phyloP scores from a whole-genome alignment of 37 sponge, comb jelly and placozoan genomes.

The Agelas oroides region DNA sequence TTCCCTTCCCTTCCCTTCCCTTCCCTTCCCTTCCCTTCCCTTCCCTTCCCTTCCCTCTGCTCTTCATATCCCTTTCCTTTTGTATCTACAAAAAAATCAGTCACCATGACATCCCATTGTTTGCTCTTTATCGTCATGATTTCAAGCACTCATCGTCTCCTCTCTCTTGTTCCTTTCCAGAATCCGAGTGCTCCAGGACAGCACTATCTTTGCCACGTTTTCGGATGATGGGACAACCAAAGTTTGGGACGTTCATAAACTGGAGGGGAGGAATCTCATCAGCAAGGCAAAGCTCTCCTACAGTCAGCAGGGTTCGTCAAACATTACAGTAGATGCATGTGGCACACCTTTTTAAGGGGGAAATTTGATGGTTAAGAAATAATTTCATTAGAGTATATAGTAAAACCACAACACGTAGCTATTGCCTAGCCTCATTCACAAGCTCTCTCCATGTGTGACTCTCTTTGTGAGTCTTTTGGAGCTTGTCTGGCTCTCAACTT shows the following conservation, averaged over 20 bases:
- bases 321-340: not conserved
- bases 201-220: conserved; percentile 85
- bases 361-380: not conserved
- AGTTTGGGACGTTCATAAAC: conserved; percentile 84
- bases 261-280: conserved; percentile 78
- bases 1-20: too few species aligned
- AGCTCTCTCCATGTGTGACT: too few species aligned
- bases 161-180: conserved; percentile 27
- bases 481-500: too few species aligned
- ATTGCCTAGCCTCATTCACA: too few species aligned
- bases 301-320: conserved; percentile 18
- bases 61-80: too few species aligned
- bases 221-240: conserved; percentile 90
- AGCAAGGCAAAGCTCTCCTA: conserved; percentile 70
- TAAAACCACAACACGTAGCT: too few species aligned
- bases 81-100: too few species aligned
- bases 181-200: conserved; percentile 58
- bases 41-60: too few species aligned
- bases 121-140: too few species aligned
- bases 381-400: not conserved
- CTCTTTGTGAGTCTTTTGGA: too few species aligned
- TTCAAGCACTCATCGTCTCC: not conserved
- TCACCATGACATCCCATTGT: too few species aligned
- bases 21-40: too few species aligned
- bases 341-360: not conserved